Evolutionary conservation across 2,113 vertebrate species (phyloP).

Genomic region (Megaceryle torquata): DNA sequence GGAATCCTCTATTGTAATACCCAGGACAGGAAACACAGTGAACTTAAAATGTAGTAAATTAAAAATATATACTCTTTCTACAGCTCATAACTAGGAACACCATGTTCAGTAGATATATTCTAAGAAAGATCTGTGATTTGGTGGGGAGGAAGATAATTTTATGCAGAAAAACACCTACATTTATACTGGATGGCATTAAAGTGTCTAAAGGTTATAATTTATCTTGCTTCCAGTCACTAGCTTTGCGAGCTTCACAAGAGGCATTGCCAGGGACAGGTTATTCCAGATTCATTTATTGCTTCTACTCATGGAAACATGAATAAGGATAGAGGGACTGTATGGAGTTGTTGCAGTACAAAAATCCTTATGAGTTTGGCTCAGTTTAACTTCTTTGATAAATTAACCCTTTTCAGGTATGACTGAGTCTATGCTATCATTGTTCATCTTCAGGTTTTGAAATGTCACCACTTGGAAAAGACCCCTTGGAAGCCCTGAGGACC

Average conservation of each 20-base stretch:
- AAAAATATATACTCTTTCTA: background rate
- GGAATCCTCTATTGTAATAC: background rate
- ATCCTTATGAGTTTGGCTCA: background rate
- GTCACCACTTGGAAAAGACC: constrained; percentile 56
- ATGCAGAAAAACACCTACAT: background rate
- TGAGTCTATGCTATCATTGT: background rate
- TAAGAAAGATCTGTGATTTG: background rate
- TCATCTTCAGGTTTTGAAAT: constrained; percentile 61
- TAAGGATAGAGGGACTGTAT: background rate
- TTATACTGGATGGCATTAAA: background rate
- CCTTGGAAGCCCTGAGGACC: constrained; percentile 70
- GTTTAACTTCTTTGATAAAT: background rate
- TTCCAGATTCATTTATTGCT: background rate
- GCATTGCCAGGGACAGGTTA: background rate
- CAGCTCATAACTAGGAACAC: background rate
- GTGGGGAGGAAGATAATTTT: background rate
- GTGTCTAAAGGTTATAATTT: constrained; percentile 5
- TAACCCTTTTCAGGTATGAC: background rate
- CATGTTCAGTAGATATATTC: background rate
- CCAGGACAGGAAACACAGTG: background rate
- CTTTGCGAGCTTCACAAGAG: background rate
- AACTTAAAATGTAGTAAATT: background rate
- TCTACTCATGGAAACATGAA: background rate
- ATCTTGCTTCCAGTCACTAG: background rate
- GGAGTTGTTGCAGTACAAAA: background rate